These are phyloP conservation scores for Drosophila recens DNA, from an alignment of 2,888 invertebrate genomes.

Conservation along the genomic window DNA sequence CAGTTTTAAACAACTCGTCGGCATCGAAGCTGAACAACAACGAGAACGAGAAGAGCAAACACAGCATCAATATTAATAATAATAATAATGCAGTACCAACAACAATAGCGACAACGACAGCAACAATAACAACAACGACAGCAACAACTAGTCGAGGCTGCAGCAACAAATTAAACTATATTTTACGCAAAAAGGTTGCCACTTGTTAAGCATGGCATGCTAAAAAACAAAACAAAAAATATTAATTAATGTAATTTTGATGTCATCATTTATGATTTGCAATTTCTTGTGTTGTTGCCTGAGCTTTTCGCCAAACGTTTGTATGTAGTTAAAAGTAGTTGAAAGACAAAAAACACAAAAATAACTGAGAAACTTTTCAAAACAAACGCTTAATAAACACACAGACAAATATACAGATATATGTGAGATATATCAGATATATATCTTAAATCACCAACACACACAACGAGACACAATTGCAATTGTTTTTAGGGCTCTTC, in stretches of 20 bases:
- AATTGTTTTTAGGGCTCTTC: conserved; percentile 48
- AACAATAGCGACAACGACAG: conserved; percentile 41
- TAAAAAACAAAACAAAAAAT: conserved; percentile 34
- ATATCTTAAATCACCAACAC: conserved; percentile 9
- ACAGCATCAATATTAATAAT: conserved; percentile 53
- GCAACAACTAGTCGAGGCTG: conserved; percentile 50
- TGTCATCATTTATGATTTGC: conserved; percentile 49
- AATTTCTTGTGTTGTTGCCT: conserved; percentile 47
- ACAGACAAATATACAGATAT: conserved; percentile 16
- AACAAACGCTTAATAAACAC: conserved; percentile 50
- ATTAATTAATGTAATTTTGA: conserved; percentile 37
- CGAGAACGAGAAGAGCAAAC: conserved; percentile 46
- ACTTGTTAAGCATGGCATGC: conserved; percentile 74
- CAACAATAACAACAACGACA: conserved; percentile 23
- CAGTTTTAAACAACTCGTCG: conserved; percentile 59
- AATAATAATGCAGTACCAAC: conserved; percentile 30
- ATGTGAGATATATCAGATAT: not conserved
- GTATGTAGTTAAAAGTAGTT: conserved; percentile 50
- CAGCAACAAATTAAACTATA: conserved; percentile 77
- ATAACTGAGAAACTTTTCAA: conserved; percentile 3
- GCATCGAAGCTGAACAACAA: conserved; percentile 70
- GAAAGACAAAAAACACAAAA: conserved; percentile 5
- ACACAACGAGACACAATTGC: conserved; percentile 31
- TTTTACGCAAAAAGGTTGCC: conserved; percentile 78
- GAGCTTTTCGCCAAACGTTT: conserved; percentile 56